Conservation (phyloP, 2,888 invertebrate species). For the Trachelus tabidus region DNA sequence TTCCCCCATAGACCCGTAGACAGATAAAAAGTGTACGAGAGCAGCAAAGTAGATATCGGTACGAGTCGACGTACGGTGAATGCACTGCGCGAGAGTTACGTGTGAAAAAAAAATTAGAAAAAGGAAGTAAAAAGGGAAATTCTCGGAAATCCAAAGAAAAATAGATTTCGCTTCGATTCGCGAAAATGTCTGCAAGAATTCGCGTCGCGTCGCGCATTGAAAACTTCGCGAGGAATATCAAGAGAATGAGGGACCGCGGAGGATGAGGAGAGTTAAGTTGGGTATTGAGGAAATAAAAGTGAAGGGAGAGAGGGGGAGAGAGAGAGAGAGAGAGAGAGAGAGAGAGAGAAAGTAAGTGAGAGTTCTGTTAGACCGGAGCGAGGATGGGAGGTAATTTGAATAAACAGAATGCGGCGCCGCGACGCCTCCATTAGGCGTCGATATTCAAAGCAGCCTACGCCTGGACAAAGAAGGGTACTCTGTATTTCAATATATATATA, state of each 20-base stretch:
- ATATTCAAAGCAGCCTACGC: slow-evolving; percentile 44
- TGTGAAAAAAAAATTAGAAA: slow-evolving; percentile 12
- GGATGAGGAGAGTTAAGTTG: not conserved
- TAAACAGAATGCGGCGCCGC: slow-evolving; percentile 43
- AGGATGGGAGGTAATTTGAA: slow-evolving; percentile 45
- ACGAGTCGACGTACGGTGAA: too few species aligned
- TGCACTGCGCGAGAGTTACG: not conserved
- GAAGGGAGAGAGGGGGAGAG: slow-evolving; percentile 1
- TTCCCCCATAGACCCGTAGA: too few species aligned
- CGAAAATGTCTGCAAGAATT: slow-evolving; percentile 6
- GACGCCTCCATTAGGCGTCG: slow-evolving; percentile 51
- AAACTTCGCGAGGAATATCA: slow-evolving; percentile 8
- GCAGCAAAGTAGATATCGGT: too few species aligned
- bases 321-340: slow-evolving; percentile 1
- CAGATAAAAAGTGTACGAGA: too few species aligned
- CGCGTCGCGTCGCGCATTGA: slow-evolving; percentile 10
- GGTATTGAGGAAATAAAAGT: not conserved
- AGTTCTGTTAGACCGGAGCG: slow-evolving; percentile 14
- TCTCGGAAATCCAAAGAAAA: not conserved
- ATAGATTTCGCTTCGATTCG: not conserved
- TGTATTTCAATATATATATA: too few species aligned
- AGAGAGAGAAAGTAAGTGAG: slow-evolving; percentile 10
- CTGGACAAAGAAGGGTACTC: not conserved
- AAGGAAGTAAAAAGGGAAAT: slow-evolving; percentile 9
- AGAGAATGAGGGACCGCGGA: not conserved